Evolutionary conservation across 2,113 vertebrate species (phyloP), one percentile per base, ranked within the genome.

Genomic region (Mormoops blainvillei): DNA sequence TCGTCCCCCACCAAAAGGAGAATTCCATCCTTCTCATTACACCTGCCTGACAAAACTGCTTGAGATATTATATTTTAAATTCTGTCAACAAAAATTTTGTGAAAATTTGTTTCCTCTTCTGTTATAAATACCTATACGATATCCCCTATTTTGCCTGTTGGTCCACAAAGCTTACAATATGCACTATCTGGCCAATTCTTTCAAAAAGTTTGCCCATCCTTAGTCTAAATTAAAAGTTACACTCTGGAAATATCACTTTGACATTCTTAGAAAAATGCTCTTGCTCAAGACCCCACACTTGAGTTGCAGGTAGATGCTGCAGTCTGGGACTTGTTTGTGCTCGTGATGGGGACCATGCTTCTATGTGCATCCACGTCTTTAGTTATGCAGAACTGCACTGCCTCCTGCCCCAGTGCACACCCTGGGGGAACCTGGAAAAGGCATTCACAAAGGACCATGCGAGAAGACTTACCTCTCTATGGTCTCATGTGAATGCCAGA

Each of bases 341-440:
- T 56, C 4, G 9, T 2, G 45, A 28, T 5, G 43, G 31, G 31
- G 45, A 54, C 20, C 7, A 16, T 0, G 4, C 8, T 28, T 4
- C 71, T 8, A 41, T 38, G 70, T 20, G 4, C 18, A 28, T 13
- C 71, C 3, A 50, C 26, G 58, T 20, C 41, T 58, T 38, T 54
- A n/a, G 58, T 28, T 63, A 22, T 3, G 0, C 11, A 14, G n/a
- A 63, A 10, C 10, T 2, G 4, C 24, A 3, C 5, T 50, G 28
- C 43, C 54, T 0, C 33, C 54, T 48, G 45, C 18, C n/a, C 9
- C 18, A 33, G 13, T 1, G 2, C 9, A 4, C 26, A 28, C 43
- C 65, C n/a, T 20, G 7, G 20, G n/a, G n/a, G 26, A 22, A 45
- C 26, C 8, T 24, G n/a, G 38, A 67, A 68, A 61, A 78, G 43